phyloP scores from a whole-genome alignment of 2,113 vertebrate species.

The Oryzias curvinotus region DNA sequence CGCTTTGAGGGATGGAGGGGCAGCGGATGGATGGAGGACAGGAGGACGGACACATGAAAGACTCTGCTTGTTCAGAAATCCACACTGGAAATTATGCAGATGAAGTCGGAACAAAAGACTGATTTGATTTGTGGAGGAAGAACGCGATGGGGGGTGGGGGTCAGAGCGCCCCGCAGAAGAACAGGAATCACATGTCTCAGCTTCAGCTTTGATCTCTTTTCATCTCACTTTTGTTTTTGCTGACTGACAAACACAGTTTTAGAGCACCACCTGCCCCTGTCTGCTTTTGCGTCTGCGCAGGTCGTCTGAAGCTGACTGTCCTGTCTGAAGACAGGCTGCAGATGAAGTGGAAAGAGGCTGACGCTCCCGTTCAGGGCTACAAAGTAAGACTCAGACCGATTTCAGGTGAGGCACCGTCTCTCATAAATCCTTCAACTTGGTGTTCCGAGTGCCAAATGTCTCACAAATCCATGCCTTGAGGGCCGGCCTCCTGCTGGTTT shows the following conservation, averaged over 20 bases:
- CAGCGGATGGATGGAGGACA: constrained; percentile 55
- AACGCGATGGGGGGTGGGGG: constrained; percentile 47
- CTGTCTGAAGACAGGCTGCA: constrained; percentile 90
- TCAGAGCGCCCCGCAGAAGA: constrained; percentile 12
- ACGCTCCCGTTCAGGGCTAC: constrained; percentile 84
- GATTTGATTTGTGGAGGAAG: constrained; percentile 64
- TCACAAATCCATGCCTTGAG: too few species aligned
- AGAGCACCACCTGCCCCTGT: neutral
- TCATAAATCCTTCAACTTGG: neutral
- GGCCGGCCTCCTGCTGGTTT: too few species aligned
- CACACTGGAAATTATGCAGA: constrained; percentile 80
- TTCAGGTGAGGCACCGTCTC: constrained; percentile 79
- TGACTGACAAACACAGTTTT: neutral
- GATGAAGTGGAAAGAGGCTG: constrained; percentile 91
- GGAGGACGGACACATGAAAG: constrained; percentile 66
- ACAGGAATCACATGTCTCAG: constrained; percentile 28
- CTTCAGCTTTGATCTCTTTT: constrained; percentile 63
- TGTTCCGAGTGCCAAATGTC: neutral
- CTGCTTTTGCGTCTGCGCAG: constrained; percentile 27
- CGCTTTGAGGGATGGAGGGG: constrained; percentile 70
- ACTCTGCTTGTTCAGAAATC: constrained; percentile 69
- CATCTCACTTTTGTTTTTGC: constrained; percentile 6
- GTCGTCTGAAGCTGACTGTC: constrained; percentile 84
- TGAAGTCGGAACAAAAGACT: constrained; percentile 67
- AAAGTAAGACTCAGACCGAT: constrained; percentile 88